Base-by-base conservation (phyloP, 35 echinoderm and acorn worm genomes). In the Apostichopus parvimensis region DNA sequence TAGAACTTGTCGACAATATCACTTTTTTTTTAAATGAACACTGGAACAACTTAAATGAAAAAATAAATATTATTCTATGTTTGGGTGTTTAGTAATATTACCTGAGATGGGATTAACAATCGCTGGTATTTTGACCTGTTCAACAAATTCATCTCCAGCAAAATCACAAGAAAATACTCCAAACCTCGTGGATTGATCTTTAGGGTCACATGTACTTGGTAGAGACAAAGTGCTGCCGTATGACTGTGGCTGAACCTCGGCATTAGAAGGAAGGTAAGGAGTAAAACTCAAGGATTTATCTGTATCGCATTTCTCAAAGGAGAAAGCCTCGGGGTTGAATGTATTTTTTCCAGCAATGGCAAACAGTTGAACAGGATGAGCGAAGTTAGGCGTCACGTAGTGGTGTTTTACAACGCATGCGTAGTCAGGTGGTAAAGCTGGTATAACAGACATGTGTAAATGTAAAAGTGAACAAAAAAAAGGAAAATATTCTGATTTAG, bases 391-490 rank as follows among this genome's bases (percentile, higher is more conserved):
- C 21, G 4, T 13, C 21, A 79, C 77, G 28, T 79, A 20, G 9
- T 79, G 77, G 28, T 79, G 1, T 79, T 79, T 79, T 9, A 79
- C 77, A 21, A 79, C 1, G 0, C 77, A 79, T 9, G 77, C 22
- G 77, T 79, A 79, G 28, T 79, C 77, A 21, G 77, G 77, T 18
- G 77, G 77, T 18, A 79, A 18, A 79, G 20, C 77, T 79, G 77
- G 14, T 4, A 22, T 1, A 45, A 79, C 28, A 34, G 28, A 34
- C 28, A 34, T 34, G 28, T 34, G 28, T 34, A 34, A 34, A 34
- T 34, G 28, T 34, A 2, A 34, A 34, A 34, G 1, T 34, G 28
- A 34, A 34, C 28, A 34, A 34, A 34, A 34, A 34, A 34, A 34
- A 34, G 1, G 28, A 34, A 34, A 34, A 34, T 34, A 34, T 34